Evolutionary conservation across 2,888 invertebrate genomes (phyloP), one percentile per base, ranked within the genome.

Genomic region (Drosophila flavopinicola): DNA sequence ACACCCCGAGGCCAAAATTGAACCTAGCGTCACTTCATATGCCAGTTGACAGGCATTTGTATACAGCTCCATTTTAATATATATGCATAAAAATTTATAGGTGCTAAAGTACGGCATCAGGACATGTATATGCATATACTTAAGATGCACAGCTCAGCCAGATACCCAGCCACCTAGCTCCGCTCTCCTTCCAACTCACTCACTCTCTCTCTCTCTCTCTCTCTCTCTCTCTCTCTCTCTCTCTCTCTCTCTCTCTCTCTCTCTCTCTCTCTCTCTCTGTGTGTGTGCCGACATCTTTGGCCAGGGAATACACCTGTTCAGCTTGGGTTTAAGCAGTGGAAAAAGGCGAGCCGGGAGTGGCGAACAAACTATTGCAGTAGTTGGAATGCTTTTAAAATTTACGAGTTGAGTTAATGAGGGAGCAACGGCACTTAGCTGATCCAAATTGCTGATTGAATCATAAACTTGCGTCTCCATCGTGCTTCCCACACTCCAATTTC

Each of bases 51-150:
- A 74, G 64, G 64, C 56, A 71, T 58, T 71, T 64, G 57, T 75
- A 59, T 59, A 48, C 54, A 37, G 47, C 32, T 57, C 47, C 53
- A 61, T 58, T 73, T 85, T 73, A 83, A 85, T 76, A 79, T 77
- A 71, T 80, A 58, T 78, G 78, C 85, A 80, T 87, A 78, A 69
- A 78, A 87, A 85, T 85, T 78, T 85, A 82, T 82, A 75, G 85
- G 72, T 78, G 83, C 82, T 82, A 75, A 86, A 72, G 83, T 71
- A 69, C 69, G 70, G 75, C 77, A 79, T 75, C 66, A 72, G 83
- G 79, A 78, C 79, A 85, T 78, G 78, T 76, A 70, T 74, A 71
- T 71, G 65, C 65, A 71, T 70, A 71, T 52, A 75, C 70, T 70
- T 65, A 75, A 51, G 59, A 59, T 59, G 66, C 71, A 56, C 44